phyloP scores from a whole-genome alignment of 2,888 invertebrate genomes.

The Ferdinandea cuprea region DNA sequence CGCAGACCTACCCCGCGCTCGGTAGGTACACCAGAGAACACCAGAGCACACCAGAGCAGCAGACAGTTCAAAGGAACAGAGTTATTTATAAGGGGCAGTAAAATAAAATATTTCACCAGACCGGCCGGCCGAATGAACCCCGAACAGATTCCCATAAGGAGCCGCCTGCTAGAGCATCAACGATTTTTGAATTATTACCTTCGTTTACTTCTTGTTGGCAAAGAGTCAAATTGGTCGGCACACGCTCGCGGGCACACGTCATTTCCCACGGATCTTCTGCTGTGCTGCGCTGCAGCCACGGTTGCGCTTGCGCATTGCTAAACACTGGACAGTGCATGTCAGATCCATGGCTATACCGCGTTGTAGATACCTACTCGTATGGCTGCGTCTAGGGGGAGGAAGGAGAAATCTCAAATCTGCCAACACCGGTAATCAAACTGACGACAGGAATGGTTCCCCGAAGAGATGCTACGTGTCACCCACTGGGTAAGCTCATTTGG shows the following conservation, averaged over 20 bases:
- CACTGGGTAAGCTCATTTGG: slow-evolving; percentile 67
- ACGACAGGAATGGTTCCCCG: slow-evolving; percentile 69
- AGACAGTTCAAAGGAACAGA: slow-evolving; percentile 77
- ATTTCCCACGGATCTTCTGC: slow-evolving; percentile 84
- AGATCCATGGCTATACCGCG: slow-evolving; percentile 37
- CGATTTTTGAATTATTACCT: slow-evolving; percentile 83
- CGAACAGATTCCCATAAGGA: slow-evolving; percentile 81
- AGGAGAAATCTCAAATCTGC: slow-evolving; percentile 56
- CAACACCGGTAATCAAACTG: slow-evolving; percentile 72
- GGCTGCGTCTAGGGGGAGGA: slow-evolving; percentile 15
- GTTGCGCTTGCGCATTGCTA: slow-evolving; percentile 76
- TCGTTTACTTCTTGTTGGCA: slow-evolving; percentile 84
- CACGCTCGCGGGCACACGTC: slow-evolving; percentile 86
- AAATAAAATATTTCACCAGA: slow-evolving; percentile 76
- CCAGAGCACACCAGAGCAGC: slow-evolving; percentile 77
- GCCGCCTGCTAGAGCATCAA: slow-evolving; percentile 79
- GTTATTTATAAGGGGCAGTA: slow-evolving; percentile 75
- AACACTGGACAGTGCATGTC: slow-evolving; percentile 73
- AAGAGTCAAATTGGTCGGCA: slow-evolving; percentile 84
- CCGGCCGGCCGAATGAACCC: slow-evolving; percentile 72
- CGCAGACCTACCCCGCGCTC: slow-evolving; percentile 69
- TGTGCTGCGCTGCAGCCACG: slow-evolving; percentile 80
- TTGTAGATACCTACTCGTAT: not conserved
- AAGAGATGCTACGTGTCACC: slow-evolving; percentile 68
- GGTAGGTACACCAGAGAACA: slow-evolving; percentile 55